phyloP scores from a whole-genome alignment of 2,888 invertebrate genomes.

The Hyles lineata region DNA sequence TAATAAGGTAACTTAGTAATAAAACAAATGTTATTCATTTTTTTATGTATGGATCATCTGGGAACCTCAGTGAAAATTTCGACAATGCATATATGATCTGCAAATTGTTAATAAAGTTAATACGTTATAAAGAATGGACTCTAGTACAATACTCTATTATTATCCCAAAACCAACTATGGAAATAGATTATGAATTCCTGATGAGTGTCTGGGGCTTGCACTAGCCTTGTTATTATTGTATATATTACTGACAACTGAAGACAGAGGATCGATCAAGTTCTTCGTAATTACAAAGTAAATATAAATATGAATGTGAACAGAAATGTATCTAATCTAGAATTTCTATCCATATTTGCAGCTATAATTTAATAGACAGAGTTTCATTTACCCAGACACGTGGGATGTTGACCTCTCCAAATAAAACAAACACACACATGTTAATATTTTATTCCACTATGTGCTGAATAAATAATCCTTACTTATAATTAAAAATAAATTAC shows the following conservation, averaged over 20 bases:
- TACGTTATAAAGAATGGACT: too few species aligned
- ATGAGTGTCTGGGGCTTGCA: not conserved
- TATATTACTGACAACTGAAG: not conserved
- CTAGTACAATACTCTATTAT: not conserved
- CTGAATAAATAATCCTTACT: slow-evolving; percentile 80
- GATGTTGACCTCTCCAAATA: slow-evolving; percentile 34
- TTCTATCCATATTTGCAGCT: slow-evolving; percentile 1
- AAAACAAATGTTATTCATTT: too few species aligned
- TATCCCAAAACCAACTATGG: not conserved
- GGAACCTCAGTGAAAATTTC: too few species aligned
- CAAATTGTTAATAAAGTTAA: too few species aligned
- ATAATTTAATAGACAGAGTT: not conserved
- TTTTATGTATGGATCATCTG: too few species aligned
- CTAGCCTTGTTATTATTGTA: not conserved
- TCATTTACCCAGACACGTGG: not conserved
- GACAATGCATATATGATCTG: too few species aligned
- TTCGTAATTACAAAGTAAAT: not conserved
- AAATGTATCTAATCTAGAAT: not conserved
- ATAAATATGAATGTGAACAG: not conserved
- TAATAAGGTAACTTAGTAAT: too few species aligned
- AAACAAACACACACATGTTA: slow-evolving; percentile 48
- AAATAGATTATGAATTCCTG: not conserved
- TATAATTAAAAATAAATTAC: slow-evolving; percentile 60
- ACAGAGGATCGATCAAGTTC: not conserved
- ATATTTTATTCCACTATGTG: slow-evolving; percentile 70